phyloP scores from a whole-genome alignment of 2,888 invertebrate genomes.

The Xylota segnis region DNA sequence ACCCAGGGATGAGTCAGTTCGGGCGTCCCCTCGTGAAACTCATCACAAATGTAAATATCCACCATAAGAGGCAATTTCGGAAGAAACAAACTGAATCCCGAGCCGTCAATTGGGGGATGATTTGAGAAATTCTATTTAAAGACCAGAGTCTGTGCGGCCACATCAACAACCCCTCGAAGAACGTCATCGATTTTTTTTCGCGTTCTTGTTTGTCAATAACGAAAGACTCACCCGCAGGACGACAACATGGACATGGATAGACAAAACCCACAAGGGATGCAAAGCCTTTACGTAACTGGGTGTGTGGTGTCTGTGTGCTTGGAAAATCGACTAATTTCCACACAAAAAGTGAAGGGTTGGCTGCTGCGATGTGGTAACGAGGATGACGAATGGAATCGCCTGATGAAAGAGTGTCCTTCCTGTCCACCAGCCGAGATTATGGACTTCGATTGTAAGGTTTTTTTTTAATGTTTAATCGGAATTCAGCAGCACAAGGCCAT shows the following conservation, averaged over 20 bases:
- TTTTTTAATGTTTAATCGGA: constrained; percentile 27
- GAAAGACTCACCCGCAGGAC: constrained; percentile 17
- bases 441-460: constrained; percentile 19
- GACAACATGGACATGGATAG: constrained; percentile 16
- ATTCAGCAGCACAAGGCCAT: not conserved
- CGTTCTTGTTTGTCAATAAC: constrained; percentile 36
- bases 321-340: not conserved
- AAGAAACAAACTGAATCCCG: not conserved
- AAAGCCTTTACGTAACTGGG: not conserved
- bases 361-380: not conserved
- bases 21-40: constrained; percentile 30
- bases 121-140: constrained; percentile 29
- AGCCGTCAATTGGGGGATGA: constrained; percentile 44
- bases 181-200: constrained; percentile 42
- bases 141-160: not conserved
- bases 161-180: constrained; percentile 5
- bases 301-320: not conserved
- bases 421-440: not conserved
- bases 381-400: constrained; percentile 33
- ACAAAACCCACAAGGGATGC: constrained; percentile 36
- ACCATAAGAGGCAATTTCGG: constrained; percentile 43
- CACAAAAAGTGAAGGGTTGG: constrained; percentile 18
- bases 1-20: constrained; percentile 33
- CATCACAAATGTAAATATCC: constrained; percentile 44
- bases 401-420: constrained; percentile 19